phyloP scores from a whole-genome alignment of 2,888 invertebrate species.

The Rhimphoctona megacephalus region DNA sequence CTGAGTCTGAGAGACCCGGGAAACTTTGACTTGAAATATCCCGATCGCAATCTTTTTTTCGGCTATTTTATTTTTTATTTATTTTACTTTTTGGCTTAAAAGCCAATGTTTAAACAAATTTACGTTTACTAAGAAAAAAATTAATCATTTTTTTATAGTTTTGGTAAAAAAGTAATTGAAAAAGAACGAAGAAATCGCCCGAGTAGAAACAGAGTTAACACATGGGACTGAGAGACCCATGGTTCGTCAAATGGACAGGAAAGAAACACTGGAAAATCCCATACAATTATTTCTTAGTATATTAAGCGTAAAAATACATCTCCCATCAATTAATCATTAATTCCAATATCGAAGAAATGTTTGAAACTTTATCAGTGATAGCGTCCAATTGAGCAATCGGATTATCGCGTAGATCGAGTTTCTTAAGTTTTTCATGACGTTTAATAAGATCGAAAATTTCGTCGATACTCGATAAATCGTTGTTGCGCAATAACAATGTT shows the following conservation, averaged over 20 bases:
- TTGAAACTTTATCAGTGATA: constrained; percentile 48
- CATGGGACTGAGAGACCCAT: not conserved
- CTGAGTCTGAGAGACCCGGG: too few species aligned
- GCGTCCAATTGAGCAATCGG: constrained; percentile 70
- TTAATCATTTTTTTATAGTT: not conserved
- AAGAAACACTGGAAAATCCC: not conserved
- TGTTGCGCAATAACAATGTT: constrained; percentile 85
- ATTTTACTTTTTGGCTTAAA: too few species aligned
- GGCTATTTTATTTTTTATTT: too few species aligned
- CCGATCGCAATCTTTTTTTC: too few species aligned
- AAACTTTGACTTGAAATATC: too few species aligned
- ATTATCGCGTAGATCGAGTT: constrained; percentile 80
- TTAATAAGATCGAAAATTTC: constrained; percentile 78
- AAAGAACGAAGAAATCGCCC: not conserved
- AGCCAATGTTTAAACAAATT: too few species aligned
- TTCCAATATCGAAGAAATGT: constrained; percentile 50
- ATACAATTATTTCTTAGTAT: not conserved
- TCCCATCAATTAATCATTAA: constrained; percentile 51
- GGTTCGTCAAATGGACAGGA: not conserved
- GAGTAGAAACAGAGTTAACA: not conserved
- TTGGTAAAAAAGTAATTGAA: not conserved
- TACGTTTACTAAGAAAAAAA: too few species aligned
- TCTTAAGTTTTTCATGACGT: constrained; percentile 74
- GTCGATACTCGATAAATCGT: constrained; percentile 79
- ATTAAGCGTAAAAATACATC: constrained; percentile 39